These are phyloP conservation scores for Drosophila parabipectinata DNA, from an alignment of 1,140 invertebrate genomes.

Conservation along the genomic window DNA sequence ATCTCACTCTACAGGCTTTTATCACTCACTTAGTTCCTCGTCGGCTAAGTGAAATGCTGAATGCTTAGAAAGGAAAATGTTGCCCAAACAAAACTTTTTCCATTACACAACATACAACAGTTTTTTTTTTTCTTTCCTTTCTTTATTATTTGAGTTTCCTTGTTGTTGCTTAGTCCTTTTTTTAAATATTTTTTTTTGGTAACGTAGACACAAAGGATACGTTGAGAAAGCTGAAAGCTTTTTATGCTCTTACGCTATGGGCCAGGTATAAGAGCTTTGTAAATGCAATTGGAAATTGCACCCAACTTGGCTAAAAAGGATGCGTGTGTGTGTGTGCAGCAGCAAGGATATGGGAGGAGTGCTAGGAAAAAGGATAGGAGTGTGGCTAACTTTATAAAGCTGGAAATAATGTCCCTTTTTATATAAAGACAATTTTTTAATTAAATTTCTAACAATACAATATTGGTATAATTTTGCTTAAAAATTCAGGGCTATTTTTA, in stretches of 20 bases:
- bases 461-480: too few relatives aligned
- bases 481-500: too few relatives aligned
- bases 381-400: constrained; percentile 1
- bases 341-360: background rate
- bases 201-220: constrained; percentile 73
- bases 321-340: too few relatives aligned
- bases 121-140: constrained; percentile 59
- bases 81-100: constrained; percentile 79
- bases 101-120: constrained; percentile 81
- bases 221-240: constrained; percentile 78
- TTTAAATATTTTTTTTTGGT: constrained; percentile 46
- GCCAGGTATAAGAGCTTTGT: constrained; percentile 62
- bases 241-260: constrained; percentile 59
- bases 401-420: too few relatives aligned
- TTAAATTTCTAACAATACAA: background rate
- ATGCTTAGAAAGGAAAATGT: constrained; percentile 75
- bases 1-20: constrained; percentile 23
- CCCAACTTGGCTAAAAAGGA: constrained; percentile 12
- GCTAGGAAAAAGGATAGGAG: background rate
- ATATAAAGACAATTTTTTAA: background rate
- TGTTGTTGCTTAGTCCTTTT: constrained; percentile 34
- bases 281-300: constrained; percentile 27
- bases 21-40: constrained; percentile 45
- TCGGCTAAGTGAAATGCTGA: constrained; percentile 75
- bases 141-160: constrained; percentile 51